Evolutionary conservation across 2,888 invertebrate species (phyloP), one percentile per base, ranked within the genome.

Genomic region (Stomorhina lunata): DNA sequence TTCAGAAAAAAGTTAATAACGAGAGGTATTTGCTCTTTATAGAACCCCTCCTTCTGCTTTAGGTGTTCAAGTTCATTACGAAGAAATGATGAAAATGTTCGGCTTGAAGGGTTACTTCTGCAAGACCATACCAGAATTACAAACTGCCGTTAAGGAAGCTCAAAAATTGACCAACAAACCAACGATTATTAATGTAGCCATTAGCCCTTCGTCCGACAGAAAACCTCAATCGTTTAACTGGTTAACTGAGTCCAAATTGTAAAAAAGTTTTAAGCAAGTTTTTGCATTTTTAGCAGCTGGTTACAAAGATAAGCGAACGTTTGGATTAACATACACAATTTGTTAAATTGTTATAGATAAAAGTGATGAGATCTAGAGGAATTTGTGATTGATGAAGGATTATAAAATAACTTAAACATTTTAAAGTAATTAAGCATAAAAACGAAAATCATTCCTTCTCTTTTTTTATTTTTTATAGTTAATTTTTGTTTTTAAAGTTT

Each of bases 191-290:
- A 99, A 99, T 90, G 95, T 98, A 25, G 94, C 96, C 87, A 99
- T 99, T 72, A 95, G 94, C 90, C 96, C 98, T 3, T 93, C 94
- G 83, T 96, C 98, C 12, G 96, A 96, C 89, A 94, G 98, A 84
- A 98, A 98, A 91, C 94, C 96, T 43, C 99, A 99, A 92, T 93
- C 95, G 17, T 98, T 97, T 90, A 95, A 93, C 89, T 98, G 98
- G 98, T 92, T 98, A 4, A 98, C 98, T 0, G 96, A 97, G 91
- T 97, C 98, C 5, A 98, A 98, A 91, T 92, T 97, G 86, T 97
- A 93, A 93, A 93, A 45, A 27, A 20, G 10, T 4, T 50, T 48
- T 5, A 22, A 15, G 32, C 10, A 1, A 43, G 43, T 6, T 5
- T 17, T 15, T 1, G 50, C 48, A 48, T 22, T 22, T 5, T 55